Base-by-base conservation (phyloP, 2,888 invertebrate species). In the Myopa testacea region DNA sequence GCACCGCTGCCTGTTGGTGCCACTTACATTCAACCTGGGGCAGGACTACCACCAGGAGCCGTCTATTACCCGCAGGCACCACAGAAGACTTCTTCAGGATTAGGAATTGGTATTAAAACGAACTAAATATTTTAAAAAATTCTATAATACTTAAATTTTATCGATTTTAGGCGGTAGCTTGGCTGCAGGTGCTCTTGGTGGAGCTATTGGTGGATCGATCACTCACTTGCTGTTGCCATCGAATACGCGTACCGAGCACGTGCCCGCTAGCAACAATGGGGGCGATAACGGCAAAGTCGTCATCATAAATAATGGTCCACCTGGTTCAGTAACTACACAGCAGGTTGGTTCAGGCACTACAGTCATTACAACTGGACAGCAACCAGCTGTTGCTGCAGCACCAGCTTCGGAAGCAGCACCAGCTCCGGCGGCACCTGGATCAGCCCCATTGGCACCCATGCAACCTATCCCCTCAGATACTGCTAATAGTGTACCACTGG, bases 241-340 rank as follows among this genome's bases (percentile, higher is more conserved):
- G 14, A 83, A 85, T 6, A 83, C 85, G 38, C 82, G 83, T 55
- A 83, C 83, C 34, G 85, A 85, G 62, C 84, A 84, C 26, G 82
- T 81, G 76, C 83, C 85, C 0, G 81, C 79, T 38, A 81, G 82
- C 45, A 16, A 7, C 5, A 82, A 85, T 4, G 81, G 84, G 40
- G 83, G 79, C 67, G 85, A 84, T 14, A 87, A 86, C 80, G 85
- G 83, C 60, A 87, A 86, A 58, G 86, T 89, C n/a, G 88, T 89
- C 4, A 89, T 89, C 19, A 88, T 88, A 26, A 89, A 89, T 77
- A 89, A 88, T 71, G 88, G 89, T 34, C 84, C 83, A 73, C 82
- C 84, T 16, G 83, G 82, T 16, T 81, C 83, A 68, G 86, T 85
- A 62, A 85, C 86, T 45, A 83, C 84, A 12, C 84, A 84, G 55